Evolutionary conservation across 2,113 vertebrate genomes (phyloP), one percentile per base, ranked within the genome.

Genomic region (Anarrhichthys ocellatus): DNA sequence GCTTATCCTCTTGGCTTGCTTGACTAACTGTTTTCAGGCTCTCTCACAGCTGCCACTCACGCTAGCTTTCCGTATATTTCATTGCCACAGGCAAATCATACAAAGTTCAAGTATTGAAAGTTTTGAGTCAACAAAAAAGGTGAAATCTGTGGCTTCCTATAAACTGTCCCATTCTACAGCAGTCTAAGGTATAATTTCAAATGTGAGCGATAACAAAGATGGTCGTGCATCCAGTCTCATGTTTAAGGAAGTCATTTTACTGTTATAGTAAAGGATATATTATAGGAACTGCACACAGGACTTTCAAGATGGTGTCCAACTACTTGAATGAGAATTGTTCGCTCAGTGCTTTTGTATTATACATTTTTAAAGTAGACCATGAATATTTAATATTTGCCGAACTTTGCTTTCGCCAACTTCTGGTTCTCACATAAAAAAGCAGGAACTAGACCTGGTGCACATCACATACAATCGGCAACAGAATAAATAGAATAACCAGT

Each of bases 1-100:
- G 80, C 73, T 79, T 85, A 90, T 89, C 82, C 88, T 86, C 76
- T 86, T 46, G 40, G 80, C 79, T 78, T 32, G 50, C 69, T 78
- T 62, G 52, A 71, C 73, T 8, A 58, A 54, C 22, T 9, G 61
- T 79, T 83, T 70, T 79, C 46, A 67, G 65, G 3, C 74, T 74
- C 73, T 38, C 5, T 67, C 18, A 83, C 78, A 65, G 75, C 64
- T 78, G 59, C 56, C 62, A 22, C 42, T 58, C 27, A 11, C 38
- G 29, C 40, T 27, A 17, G 64, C 69, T 8, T 59, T 18, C 40
- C 40, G 54, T 15, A 9, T 20, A 66, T 54, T 61, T 44, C 42
- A 76, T 32, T 14, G 10, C 54, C 76, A 32, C 15, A n/a, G 48
- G 9, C 40, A 58, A 73, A 70, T 27, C 22, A 22, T 14, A 18